These are phyloP conservation scores for Macrosoma leucophasiata DNA, from an alignment of 2,888 invertebrate genomes.

Conservation along the genomic window DNA sequence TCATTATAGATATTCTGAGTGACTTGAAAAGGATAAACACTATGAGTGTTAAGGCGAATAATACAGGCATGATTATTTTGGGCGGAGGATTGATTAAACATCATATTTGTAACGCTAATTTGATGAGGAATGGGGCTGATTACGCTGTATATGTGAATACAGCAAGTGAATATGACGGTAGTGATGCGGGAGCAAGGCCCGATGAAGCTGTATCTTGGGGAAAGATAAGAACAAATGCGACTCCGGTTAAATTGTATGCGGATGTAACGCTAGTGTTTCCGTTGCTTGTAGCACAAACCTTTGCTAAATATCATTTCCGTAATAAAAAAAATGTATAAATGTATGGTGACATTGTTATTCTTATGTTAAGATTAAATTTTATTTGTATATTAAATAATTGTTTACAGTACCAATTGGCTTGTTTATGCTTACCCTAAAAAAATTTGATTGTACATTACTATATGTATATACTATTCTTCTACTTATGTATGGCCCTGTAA, in stretches of 20 bases:
- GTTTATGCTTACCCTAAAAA: too few relatives aligned
- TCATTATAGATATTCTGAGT: constrained; percentile 94
- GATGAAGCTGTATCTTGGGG: constrained; percentile 99
- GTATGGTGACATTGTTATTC: too few relatives aligned
- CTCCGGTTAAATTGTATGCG: constrained; percentile 94
- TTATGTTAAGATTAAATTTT: too few relatives aligned
- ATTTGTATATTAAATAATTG: too few relatives aligned
- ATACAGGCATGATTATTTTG: constrained; percentile 97
- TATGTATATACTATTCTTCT: too few relatives aligned
- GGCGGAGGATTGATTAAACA: constrained; percentile 99
- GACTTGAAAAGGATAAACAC: constrained; percentile 93
- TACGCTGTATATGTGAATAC: constrained; percentile 97
- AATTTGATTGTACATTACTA: too few relatives aligned
- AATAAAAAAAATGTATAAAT: constrained; percentile 68
- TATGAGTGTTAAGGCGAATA: constrained; percentile 93
- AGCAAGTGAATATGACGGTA: constrained; percentile 96
- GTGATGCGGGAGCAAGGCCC: constrained; percentile 97
- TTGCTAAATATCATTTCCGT: constrained; percentile 82
- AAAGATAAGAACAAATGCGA: constrained; percentile 92
- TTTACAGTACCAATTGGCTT: too few relatives aligned
- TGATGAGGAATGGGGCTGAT: constrained; percentile 99
- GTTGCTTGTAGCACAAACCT: constrained; percentile 95
- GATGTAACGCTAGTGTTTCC: constrained; percentile 97
- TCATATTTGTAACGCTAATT: constrained; percentile 99
- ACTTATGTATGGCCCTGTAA: too few relatives aligned